Percentiles rank a stretch among this genome's conserved stretches.
phyloP scores from a whole-genome alignment of 2,888 invertebrate genomes.

The Exephanes ischioxanthus region DNA sequence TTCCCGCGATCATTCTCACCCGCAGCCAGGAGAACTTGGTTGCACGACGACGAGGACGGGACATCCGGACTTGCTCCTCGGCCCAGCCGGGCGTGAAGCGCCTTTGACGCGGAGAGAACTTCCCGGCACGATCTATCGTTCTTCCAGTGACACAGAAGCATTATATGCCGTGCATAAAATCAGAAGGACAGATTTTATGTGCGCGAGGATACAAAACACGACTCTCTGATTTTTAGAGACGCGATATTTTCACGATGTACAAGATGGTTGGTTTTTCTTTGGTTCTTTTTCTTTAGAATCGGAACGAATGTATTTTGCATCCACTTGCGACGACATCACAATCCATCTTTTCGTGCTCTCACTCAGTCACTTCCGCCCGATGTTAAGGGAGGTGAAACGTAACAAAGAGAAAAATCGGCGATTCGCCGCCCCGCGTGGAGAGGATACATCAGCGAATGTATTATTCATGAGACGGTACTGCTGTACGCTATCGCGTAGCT shows the following conservation, averaged over 20 bases:
- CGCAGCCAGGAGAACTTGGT: neutral
- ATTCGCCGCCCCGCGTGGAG: slow-evolving; percentile 54
- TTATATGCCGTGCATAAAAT: too few relatives aligned
- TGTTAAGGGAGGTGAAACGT: slow-evolving; percentile 20
- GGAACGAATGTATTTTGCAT: slow-evolving; percentile 41
- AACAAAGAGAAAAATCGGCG: slow-evolving; percentile 74
- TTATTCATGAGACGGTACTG: slow-evolving; percentile 75
- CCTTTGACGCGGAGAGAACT: too few relatives aligned
- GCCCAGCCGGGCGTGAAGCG: too few relatives aligned
- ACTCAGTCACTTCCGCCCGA: neutral
- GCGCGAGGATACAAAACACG: too few relatives aligned
- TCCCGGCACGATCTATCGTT: too few relatives aligned
- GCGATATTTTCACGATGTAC: too few relatives aligned
- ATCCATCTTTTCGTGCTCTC: slow-evolving; percentile 33
- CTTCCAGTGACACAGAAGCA: too few relatives aligned
- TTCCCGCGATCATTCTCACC: neutral
- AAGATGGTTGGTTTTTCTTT: too few relatives aligned
- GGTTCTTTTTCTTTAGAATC: neutral
- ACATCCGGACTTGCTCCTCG: slow-evolving; percentile 26
- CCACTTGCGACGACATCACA: slow-evolving; percentile 33
- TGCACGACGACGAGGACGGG: slow-evolving; percentile 35
- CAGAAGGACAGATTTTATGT: too few relatives aligned
- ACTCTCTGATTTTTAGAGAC: too few relatives aligned
- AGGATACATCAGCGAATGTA: slow-evolving; percentile 68
- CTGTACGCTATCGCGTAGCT: slow-evolving; percentile 74